These are phyloP conservation scores for Drosophila setifemur DNA, from an alignment of 1,140 invertebrate species.

Conservation along the genomic window DNA sequence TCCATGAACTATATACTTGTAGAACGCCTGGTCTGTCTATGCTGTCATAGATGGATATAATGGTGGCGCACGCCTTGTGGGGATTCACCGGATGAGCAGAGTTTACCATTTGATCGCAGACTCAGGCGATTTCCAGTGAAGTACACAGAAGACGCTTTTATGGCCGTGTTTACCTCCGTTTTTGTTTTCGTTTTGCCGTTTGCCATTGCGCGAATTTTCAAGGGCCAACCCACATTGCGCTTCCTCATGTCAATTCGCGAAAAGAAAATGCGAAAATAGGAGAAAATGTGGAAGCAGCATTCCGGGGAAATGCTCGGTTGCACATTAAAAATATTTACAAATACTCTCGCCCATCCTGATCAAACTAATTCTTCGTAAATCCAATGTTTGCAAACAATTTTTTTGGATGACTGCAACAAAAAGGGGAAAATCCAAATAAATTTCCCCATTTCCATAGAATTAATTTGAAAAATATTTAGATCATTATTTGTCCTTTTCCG, in stretches of 20 bases:
- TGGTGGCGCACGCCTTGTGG: constrained; percentile 4
- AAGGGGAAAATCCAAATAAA: background rate
- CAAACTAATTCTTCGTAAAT: constrained; percentile 38
- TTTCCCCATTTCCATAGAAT: background rate
- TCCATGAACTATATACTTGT: constrained; percentile 8
- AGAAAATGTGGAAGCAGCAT: constrained; percentile 72
- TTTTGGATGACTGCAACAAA: constrained; percentile 23
- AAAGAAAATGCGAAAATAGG: constrained; percentile 14
- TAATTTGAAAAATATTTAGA: background rate
- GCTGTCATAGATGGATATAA: constrained; percentile 8
- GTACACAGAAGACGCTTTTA: constrained; percentile 37
- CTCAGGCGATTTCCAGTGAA: constrained; percentile 50
- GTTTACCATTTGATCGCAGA: constrained; percentile 28
- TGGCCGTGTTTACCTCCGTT: constrained; percentile 39
- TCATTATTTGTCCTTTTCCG: too few relatives aligned
- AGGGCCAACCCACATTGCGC: constrained; percentile 24
- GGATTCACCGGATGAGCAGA: constrained; percentile 42
- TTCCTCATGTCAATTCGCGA: constrained; percentile 30
- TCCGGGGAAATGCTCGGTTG: constrained; percentile 52
- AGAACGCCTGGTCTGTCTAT: constrained; percentile 8
- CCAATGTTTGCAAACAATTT: constrained; percentile 28
- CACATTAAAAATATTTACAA: constrained; percentile 69
- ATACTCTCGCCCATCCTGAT: constrained; percentile 39
- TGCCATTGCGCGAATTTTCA: constrained; percentile 40
- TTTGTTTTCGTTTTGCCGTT: constrained; percentile 50